Conservation (phyloP, 2,797 vertebrate genomes). For the Helostoma temminkii region DNA sequence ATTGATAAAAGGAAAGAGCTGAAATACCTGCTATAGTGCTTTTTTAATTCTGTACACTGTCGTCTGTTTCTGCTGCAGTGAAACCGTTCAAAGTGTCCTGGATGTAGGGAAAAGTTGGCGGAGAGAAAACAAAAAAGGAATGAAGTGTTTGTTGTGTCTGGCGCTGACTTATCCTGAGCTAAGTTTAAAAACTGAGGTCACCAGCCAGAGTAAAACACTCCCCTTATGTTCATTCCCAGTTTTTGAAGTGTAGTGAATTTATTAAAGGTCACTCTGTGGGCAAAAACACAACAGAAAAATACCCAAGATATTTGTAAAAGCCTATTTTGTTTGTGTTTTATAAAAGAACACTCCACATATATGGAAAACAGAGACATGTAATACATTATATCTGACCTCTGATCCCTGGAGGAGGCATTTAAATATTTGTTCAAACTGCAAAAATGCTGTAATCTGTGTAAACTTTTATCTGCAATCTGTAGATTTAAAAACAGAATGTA, state of each 20-base stretch:
- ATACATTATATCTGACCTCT: not conserved
- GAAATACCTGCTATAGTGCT: slow-evolving; percentile 28
- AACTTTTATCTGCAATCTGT: no score
- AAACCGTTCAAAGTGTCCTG: slow-evolving; percentile 75
- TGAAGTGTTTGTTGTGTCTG: slow-evolving; percentile 61
- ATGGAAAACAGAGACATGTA: slow-evolving; percentile 24
- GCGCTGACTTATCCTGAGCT: slow-evolving; percentile 14
- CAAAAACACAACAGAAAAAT: not conserved
- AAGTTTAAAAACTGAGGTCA: slow-evolving; percentile 49
- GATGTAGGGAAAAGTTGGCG: slow-evolving; percentile 4
- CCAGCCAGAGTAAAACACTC: slow-evolving; percentile 2
- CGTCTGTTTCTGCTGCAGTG: slow-evolving; percentile 46
- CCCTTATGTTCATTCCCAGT: not conserved
- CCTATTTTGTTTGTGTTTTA: not conserved
- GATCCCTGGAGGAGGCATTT: not conserved
- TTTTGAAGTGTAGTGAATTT: not conserved
- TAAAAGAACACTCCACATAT: not conserved
- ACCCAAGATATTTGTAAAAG: not conserved
- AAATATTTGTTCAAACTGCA: rapidly evolving
- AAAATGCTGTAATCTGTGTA: not conserved
- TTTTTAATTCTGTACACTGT: slow-evolving; percentile 50
- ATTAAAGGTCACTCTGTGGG: slow-evolving; percentile 18
- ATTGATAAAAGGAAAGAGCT: not conserved
- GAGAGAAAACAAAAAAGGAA: slow-evolving; percentile 29
- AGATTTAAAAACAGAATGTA: no score